Evolutionary conservation across 2,113 vertebrate species (phyloP).

Genomic region (Stercorarius parasiticus): DNA sequence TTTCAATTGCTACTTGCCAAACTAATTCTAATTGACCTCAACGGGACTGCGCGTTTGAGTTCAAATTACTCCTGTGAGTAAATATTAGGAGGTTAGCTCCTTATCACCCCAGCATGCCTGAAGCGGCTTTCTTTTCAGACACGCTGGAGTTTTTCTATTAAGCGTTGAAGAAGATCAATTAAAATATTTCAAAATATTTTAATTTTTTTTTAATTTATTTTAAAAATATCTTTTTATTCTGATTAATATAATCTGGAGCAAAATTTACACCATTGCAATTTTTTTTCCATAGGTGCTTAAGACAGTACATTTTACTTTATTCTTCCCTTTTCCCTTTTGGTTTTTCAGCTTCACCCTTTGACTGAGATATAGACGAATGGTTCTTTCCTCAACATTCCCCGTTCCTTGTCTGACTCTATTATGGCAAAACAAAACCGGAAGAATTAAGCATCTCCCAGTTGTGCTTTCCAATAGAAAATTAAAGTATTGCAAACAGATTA

Average conservation of each 20-base stretch:
- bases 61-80: constrained; percentile 20
- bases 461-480: constrained; percentile 59
- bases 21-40: constrained; percentile 42
- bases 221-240: not conserved
- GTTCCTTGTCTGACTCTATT: constrained; percentile 20
- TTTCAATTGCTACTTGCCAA: constrained; percentile 10
- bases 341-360: not conserved
- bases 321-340: not conserved
- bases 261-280: not conserved
- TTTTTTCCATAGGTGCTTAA: not conserved
- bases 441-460: constrained; percentile 48
- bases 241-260: not conserved
- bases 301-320: not conserved
- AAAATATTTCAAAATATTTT: not conserved
- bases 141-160: not conserved
- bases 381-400: not conserved
- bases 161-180: not conserved
- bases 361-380: not conserved
- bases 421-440: constrained; percentile 37
- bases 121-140: not conserved
- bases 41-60: not conserved
- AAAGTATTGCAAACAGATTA: constrained; percentile 63
- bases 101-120: not conserved
- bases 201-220: too few species aligned
- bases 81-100: not conserved